Base-by-base conservation (phyloP, 2,888 invertebrate genomes). In the Ectemnius lituratus region DNA sequence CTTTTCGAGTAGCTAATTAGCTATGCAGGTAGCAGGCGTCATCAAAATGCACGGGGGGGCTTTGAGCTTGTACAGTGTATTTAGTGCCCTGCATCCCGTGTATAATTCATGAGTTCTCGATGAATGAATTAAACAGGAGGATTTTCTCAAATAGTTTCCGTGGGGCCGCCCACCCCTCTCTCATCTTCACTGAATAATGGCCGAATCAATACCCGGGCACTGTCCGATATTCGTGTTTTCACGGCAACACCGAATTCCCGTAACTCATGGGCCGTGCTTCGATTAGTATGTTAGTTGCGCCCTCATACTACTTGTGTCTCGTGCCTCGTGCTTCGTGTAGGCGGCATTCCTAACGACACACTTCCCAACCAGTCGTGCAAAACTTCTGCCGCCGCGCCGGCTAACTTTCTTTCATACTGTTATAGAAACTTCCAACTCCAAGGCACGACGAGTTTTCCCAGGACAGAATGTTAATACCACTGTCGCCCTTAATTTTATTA, bases 391-490 rank as follows among this genome's bases (percentile, higher is more conserved):
- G 18, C 16, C 52, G 52, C 52, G 52, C 16, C 56, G 16, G 45
- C 14, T 37, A 65, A 78, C 64, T 82, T 76, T 67, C 81, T 79
- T 73, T 79, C 82, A 67, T 70, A 74, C 74, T 75, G 79, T 72
- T 70, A 61, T 46, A 60, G 66, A 70, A 79, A 79, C 56, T 80
- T 68, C n/a, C 28, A 46, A 59, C 72, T 59, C 75, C 63, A 65
- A 72, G 70, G 64, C 45, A 45, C 63, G 23, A 0, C 23, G 45
- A 75, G 71, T 75, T 76, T 70, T 27, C 69, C 56, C 60, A 58
- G 73, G 67, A 63, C 65, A 65, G 72, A 69, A 81, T 81, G 79
- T 75, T 79, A 79, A 82, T 76, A 79, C 69, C 74, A 58, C 76
- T 71, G 76, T 76, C 69, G 67, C 61, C 52, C 62, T 73, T 76